A percentile compares a stretch with the other conserved stretches of the same genome.
These are phyloP conservation scores for Pachydiplax longipennis DNA, from an alignment of 2,888 invertebrate species.

Conservation along the genomic window DNA sequence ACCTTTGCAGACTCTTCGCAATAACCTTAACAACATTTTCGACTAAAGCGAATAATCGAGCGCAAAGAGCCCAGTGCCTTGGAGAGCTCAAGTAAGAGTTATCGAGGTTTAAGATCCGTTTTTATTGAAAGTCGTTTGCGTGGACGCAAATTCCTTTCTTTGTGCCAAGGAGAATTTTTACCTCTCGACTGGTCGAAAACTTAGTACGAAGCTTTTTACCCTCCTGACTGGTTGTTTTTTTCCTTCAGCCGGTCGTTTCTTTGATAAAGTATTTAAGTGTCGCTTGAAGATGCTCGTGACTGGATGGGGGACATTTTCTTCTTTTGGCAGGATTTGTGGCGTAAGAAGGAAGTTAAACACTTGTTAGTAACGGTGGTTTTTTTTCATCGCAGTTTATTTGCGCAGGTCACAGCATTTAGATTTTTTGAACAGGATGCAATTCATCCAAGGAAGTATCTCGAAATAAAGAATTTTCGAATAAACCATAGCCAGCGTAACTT, in stretches of 20 bases:
- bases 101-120: background rate
- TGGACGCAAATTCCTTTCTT: background rate
- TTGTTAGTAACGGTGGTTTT: background rate
- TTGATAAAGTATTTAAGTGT: background rate
- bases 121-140: background rate
- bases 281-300: background rate
- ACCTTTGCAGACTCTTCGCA: background rate
- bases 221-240: background rate
- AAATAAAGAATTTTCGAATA: background rate
- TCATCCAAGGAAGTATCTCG: no score
- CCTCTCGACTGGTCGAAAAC: no score
- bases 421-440: no score
- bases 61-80: background rate
- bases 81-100: background rate
- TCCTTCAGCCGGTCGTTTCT: background rate
- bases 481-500: background rate
- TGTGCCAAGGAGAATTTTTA: no score
- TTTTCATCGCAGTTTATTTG: no score
- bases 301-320: background rate
- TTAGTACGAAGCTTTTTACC: no score
- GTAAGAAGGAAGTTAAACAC: background rate
- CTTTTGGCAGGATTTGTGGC: background rate
- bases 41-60: background rate
- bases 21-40: background rate
- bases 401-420: no score